Evolutionary conservation across 2,797 vertebrate genomes (phyloP).

Genomic region (Lepus townsendii): DNA sequence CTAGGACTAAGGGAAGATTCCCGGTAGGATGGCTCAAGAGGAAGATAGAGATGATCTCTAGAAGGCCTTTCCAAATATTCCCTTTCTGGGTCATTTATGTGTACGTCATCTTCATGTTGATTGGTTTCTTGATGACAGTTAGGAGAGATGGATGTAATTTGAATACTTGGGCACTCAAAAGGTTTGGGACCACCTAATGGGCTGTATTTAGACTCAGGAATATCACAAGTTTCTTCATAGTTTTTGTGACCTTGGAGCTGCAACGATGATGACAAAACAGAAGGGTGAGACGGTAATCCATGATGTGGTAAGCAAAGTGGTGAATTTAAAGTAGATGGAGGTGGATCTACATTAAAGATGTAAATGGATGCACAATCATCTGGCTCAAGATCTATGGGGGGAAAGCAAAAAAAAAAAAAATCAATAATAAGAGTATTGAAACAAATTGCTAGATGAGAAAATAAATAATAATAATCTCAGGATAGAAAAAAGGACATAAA

Average conservation of each 20-base stretch:
- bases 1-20: conserved; percentile 98
- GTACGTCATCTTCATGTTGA: conserved; percentile 92
- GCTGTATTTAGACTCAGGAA: conserved; percentile 93
- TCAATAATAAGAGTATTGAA: conserved; percentile 70
- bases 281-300: conserved; percentile 94
- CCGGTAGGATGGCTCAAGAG: conserved; percentile 97
- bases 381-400: conserved; percentile 93
- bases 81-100: conserved; percentile 94
- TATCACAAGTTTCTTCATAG: conserved; percentile 91
- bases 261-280: conserved; percentile 92
- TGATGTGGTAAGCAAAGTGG: conserved; percentile 94
- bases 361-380: conserved; percentile 98
- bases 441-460: conserved; percentile 75
- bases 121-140: conserved; percentile 98
- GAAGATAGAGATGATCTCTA: conserved; percentile 98
- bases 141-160: conserved; percentile 99
- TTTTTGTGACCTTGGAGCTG: conserved; percentile 93
- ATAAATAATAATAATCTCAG: conserved; percentile 58
- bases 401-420: conserved; percentile 48
- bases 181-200: conserved; percentile 94
- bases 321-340: conserved; percentile 93
- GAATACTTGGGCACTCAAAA: conserved; percentile 99
- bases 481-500: conserved; percentile 57
- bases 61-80: conserved; percentile 97
- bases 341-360: conserved; percentile 97